Evolutionary conservation across 2,888 invertebrate species (phyloP).

Genomic region (Neelides folsomi): DNA sequence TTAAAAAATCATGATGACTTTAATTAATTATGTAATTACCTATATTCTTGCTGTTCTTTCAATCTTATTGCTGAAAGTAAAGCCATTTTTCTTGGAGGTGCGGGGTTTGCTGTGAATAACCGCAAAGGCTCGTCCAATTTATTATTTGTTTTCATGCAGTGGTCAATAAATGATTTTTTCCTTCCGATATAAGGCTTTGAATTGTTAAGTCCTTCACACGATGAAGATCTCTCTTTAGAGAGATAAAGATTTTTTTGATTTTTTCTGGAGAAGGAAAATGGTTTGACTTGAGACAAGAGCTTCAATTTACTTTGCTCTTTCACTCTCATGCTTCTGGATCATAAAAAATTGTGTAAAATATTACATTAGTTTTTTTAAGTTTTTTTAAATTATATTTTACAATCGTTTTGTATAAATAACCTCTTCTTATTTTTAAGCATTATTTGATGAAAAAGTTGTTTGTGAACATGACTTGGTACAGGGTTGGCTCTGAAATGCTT

Average conservation of each 20-base stretch:
- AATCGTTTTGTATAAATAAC: no score
- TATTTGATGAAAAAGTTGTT: conserved; percentile 28
- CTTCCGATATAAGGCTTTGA: conserved; percentile 15
- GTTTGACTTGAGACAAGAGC: conserved; percentile 29
- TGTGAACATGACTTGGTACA: conserved; percentile 28
- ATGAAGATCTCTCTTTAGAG: not conserved
- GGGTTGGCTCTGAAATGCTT: conserved; percentile 25
- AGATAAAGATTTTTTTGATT: not conserved
- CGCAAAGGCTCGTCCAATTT: conserved; percentile 12
- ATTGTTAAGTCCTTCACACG: conserved; percentile 15
- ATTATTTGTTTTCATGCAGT: conserved; percentile 19
- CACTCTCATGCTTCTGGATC: conserved; percentile 12
- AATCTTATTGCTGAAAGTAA: conserved; percentile 26
- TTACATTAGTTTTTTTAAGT: no score
- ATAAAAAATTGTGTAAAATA: not conserved
- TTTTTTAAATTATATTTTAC: no score
- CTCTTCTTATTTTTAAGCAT: conserved; percentile 30
- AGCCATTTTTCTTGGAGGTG: conserved; percentile 29
- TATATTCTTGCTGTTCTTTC: conserved; percentile 31
- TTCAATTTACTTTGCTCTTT: conserved; percentile 29
- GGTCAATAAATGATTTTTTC: not conserved
- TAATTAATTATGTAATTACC: conserved; percentile 12
- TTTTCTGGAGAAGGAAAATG: conserved; percentile 26
- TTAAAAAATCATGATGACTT: not conserved
- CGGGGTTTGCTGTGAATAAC: conserved; percentile 28